Base-by-base conservation (phyloP, 2,888 invertebrate genomes). In the Acleris cristana region DNA sequence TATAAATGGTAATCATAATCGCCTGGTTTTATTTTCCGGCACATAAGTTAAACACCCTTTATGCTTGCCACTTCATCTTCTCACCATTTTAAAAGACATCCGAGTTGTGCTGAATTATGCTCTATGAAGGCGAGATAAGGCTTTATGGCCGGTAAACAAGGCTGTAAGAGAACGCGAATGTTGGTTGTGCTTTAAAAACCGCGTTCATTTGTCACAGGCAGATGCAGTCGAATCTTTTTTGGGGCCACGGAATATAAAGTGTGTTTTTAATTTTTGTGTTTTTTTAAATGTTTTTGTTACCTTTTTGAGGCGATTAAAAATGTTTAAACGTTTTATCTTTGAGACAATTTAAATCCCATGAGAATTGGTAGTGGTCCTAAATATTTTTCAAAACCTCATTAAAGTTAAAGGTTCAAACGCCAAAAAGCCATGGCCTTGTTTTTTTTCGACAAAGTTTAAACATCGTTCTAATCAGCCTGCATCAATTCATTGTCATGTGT, bases 181-280 rank as follows among this genome's bases (percentile, higher is more conserved):
- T 82, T 84, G 82, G 84, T 80, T 84, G 87, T 86, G 86, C 84
- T 90, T 89, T 67, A 90, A 90, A 90, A 90, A 90, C 89, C 90
- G 83, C 90, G 86, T 88, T 86, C 90, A 90, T 90, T 90, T 90
- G 90, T 90, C 90, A 88, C 83, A 84, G 83, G 88, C 90, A 90
- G 89, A 90, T 90, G 90, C 90, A 90, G 89, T 83, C 85, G 87
- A 86, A 86, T 88, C 85, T 78, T 74, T 74, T 69, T 77, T 75
- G 70, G 71, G 80, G 85, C 81, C 77, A 85, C 52, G 52, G 56
- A 57, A 30, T 52, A 8, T 30, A 18, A 6, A 18, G 34, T 12
- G 12, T 34, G 34, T 34, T 34, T 34, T 34, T 34, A 34, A 2
- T 34, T 26, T 1, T 1, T 1, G 1, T 26, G 26, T 7, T 26